Base-by-base conservation (phyloP, 2,888 invertebrate genomes). In the Invenusta paracnida region DNA sequence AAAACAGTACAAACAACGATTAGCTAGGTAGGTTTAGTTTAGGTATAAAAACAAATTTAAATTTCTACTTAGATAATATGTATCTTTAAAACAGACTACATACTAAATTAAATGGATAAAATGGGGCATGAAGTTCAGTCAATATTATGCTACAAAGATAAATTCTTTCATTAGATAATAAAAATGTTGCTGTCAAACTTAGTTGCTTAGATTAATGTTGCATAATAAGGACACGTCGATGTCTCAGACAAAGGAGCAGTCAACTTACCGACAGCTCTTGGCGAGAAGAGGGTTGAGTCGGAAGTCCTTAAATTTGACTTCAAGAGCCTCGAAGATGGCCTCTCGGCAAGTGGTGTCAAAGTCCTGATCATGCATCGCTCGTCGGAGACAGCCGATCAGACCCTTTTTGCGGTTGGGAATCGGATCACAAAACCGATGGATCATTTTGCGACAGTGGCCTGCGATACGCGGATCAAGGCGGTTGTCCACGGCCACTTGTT, bases 381-480 rank as follows among this genome's bases (percentile, higher is more conserved):
- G 93, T 93, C 94, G 91, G 82, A 93, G 92, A 88, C 90, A 91
- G 29, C 88, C 88, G 29, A 91, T 86, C 2, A 90, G 87, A 67
- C 89, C 87, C 5, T 66, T 67, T n/a, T 88, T 86, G 81, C 94
- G 92, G 30, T 93, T 93, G 88, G 95, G 94, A 23, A 93, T 93
- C 88, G 94, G 94, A 81, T 94, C 93, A 89, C 98, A 98, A 91
- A 94, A 96, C 88, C 94, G 93, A 88, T 95, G 94, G 85, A 97
- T 95, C 94, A 96, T 95, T 88, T 94, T 94, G 90, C 94, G 95
- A 91, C 98, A 98, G 85, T 95, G 94, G n/a, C 93, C 93, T 91
- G 94, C 94, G 83, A 98, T 94, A 82, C 95, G 93, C 31, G 95
- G 95, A 93, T 98, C 98, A 67, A 95, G 94, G 0, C 95, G 94